Evolutionary conservation across 2,113 vertebrate genomes (phyloP).

Genomic region (Cygnus atratus): DNA sequence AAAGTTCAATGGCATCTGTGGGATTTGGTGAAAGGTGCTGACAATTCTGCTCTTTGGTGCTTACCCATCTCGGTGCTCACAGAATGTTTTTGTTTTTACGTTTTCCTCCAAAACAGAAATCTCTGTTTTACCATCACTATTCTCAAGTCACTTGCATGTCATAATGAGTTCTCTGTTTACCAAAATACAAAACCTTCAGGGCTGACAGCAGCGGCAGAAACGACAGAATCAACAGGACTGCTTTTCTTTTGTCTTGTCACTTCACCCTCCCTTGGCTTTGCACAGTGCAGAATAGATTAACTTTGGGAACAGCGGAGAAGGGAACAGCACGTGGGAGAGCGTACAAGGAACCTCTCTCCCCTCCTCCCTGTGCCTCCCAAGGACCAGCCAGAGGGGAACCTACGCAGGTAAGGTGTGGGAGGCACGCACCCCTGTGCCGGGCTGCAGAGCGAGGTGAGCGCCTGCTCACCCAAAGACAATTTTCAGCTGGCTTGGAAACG

Average conservation of each 20-base stretch:
- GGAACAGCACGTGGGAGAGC: background rate
- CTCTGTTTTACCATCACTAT: background rate
- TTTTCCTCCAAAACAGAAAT: background rate
- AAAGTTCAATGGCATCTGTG: background rate
- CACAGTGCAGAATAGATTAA: background rate
- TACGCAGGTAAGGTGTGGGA: background rate
- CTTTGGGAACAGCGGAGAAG: background rate
- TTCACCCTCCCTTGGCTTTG: background rate
- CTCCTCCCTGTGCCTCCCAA: background rate
- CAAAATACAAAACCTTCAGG: slow-evolving; percentile 16
- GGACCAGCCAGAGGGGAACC: background rate
- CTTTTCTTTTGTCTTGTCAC: slow-evolving; percentile 30
- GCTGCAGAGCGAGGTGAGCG: background rate
- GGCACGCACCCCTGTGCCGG: background rate
- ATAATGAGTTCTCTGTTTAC: slow-evolving; percentile 26
- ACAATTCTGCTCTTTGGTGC: background rate
- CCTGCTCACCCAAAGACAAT: background rate
- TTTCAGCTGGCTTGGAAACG: background rate
- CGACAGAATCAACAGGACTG: background rate
- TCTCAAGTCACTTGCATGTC: background rate
- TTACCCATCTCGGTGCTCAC: background rate
- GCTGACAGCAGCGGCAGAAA: slow-evolving; percentile 25
- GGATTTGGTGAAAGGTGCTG: background rate
- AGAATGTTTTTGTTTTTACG: background rate
- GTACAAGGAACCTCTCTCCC: background rate